A percentile compares a stretch with the other conserved stretches of the same genome.
Conservation (phyloP, 64 coral and sea anemone genomes). For the Montipora sp. region DNA sequence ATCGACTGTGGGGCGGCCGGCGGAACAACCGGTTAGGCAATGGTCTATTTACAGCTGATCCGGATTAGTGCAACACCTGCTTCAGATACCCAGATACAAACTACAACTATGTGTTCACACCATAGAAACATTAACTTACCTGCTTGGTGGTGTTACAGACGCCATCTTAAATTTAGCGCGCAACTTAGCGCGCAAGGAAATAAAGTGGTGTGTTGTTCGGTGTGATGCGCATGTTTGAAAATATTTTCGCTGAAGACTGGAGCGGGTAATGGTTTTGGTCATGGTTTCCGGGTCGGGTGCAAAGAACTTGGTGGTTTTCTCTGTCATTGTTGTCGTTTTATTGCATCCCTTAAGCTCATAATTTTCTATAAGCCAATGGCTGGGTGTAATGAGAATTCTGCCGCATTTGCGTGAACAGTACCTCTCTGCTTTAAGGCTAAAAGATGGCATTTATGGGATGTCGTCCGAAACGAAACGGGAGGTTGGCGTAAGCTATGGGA, state of each 20-base stretch:
- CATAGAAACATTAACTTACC: neutral
- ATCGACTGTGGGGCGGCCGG: no score
- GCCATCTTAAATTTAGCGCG: constrained; percentile 87
- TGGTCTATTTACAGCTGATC: no score
- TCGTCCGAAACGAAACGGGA: neutral
- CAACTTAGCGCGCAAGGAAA: neutral
- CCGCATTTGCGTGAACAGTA: neutral
- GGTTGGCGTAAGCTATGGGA: constrained; percentile 31
- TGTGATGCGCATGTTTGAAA: constrained; percentile 28
- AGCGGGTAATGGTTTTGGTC: constrained; percentile 72
- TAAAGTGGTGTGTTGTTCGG: no score
- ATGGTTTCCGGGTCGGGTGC: constrained; percentile 82
- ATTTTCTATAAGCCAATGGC: neutral
- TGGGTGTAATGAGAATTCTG: neutral
- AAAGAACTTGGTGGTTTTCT: neutral
- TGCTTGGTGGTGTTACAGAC: constrained; percentile 18
- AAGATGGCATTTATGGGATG: constrained; percentile 16
- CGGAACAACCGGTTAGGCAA: no score
- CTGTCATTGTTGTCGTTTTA: neutral
- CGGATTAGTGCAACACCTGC: no score
- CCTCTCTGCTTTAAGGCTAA: neutral
- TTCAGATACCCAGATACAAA: neutral
- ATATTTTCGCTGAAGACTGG: constrained; percentile 40
- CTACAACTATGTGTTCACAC: neutral
- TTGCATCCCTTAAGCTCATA: neutral